These are phyloP conservation scores for Caenorhabditis brenneri DNA, from an alignment of 1,140 invertebrate genomes.

Conservation along the genomic window DNA sequence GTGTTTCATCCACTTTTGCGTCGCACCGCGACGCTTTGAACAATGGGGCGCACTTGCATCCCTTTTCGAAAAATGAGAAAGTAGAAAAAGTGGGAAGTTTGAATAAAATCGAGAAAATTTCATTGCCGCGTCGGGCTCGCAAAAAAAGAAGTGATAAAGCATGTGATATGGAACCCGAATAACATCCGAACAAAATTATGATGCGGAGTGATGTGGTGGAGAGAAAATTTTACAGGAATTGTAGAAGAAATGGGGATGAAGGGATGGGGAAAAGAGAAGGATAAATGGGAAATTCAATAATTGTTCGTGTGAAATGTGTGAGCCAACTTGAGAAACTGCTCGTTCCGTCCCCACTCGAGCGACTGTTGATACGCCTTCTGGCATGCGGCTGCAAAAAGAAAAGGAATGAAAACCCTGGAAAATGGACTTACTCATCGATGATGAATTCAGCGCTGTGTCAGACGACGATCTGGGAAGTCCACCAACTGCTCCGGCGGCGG, in stretches of 20 bases:
- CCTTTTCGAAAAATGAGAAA: neutral
- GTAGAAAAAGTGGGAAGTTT: neutral
- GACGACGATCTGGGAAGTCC: neutral
- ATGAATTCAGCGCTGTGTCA: neutral
- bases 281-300: neutral
- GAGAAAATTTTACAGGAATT: neutral
- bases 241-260: neutral
- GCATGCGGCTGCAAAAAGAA: slow-evolving; percentile 14
- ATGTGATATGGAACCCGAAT: neutral
- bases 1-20: slow-evolving; percentile 30
- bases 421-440: neutral
- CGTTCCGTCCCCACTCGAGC: slow-evolving; percentile 27
- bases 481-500: neutral
- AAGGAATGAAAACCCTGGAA: neutral
- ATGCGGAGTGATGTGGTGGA: neutral
- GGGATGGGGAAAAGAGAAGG: neutral
- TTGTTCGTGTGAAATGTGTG: slow-evolving; percentile 37
- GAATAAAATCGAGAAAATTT: neutral
- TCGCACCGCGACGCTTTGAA: neutral
- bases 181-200: neutral
- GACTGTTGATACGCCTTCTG: slow-evolving; percentile 23
- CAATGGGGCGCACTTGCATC: neutral
- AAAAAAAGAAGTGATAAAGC: neutral
- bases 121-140: neutral
- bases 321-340: slow-evolving; percentile 34